phyloP scores from a whole-genome alignment of 1,140 invertebrate species.

The Papilio helenus region DNA sequence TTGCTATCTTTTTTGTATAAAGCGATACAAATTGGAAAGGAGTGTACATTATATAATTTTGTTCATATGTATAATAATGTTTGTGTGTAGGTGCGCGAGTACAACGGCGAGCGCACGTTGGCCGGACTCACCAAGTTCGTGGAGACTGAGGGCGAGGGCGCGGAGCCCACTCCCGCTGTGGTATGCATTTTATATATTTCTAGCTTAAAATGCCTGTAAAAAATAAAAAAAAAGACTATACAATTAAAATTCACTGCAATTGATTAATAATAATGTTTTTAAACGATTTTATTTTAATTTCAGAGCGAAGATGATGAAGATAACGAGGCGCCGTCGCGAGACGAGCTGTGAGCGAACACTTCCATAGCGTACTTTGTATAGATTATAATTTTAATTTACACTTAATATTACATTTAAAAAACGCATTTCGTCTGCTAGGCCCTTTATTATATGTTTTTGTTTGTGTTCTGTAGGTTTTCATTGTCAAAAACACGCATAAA shows the following conservation, averaged over 20 bases:
- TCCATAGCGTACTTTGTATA: constrained; percentile 74
- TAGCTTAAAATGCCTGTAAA: too few relatives aligned
- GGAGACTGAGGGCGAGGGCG: constrained; percentile 89
- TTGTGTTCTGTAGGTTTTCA: constrained; percentile 38
- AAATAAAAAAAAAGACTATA: too few relatives aligned
- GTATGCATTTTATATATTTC: constrained; percentile 66
- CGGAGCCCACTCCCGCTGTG: constrained; percentile 85
- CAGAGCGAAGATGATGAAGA: constrained; percentile 76
- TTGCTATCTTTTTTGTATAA: too few relatives aligned
- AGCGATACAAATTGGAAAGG: too few relatives aligned
- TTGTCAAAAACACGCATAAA: background rate
- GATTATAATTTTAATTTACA: constrained; percentile 72
- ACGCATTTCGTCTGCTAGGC: constrained; percentile 72
- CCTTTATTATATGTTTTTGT: constrained; percentile 49
- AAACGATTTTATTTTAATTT: constrained; percentile 41
- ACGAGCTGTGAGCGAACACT: constrained; percentile 76
- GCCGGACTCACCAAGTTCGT: constrained; percentile 97
- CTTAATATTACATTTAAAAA: constrained; percentile 58
- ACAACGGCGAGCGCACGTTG: constrained; percentile 97
- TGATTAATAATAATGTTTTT: too few relatives aligned
- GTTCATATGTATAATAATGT: too few relatives aligned
- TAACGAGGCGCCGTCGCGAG: constrained; percentile 68
- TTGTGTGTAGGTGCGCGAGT: constrained; percentile 89
- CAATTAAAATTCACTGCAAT: too few relatives aligned
- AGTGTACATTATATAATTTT: too few relatives aligned